Percentiles rank a stretch among this genome's conserved stretches.
These are phyloP conservation scores for Nannobrachium achirus DNA, from an alignment of 2,113 vertebrate genomes.

Conservation along the genomic window DNA sequence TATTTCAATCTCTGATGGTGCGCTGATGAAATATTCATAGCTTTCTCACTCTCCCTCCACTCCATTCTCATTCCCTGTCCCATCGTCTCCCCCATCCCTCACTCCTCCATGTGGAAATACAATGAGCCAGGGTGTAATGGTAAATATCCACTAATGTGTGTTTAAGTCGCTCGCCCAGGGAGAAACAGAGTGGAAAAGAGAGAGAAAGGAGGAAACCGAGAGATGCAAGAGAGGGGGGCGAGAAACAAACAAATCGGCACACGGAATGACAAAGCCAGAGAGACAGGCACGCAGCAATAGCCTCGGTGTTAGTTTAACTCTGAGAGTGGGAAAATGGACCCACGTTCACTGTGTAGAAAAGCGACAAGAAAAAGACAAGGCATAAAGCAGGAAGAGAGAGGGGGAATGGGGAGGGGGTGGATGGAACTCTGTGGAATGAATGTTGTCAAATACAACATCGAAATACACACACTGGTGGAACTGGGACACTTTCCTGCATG, in stretches of 20 bases:
- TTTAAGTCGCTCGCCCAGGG: neutral
- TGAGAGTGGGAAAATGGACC: too few species aligned
- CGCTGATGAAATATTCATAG: slow-evolving; percentile 57
- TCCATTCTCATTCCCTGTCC: neutral
- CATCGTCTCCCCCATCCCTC: slow-evolving; percentile 1
- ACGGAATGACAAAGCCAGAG: too few species aligned
- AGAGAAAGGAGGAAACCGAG: fast-evolving
- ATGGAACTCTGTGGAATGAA: too few species aligned
- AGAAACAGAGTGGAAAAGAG: neutral
- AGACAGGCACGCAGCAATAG: too few species aligned
- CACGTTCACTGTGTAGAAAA: too few species aligned
- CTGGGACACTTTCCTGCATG: slow-evolving; percentile 24
- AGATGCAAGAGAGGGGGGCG: neutral
- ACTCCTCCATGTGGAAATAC: neutral
- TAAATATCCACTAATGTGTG: slow-evolving; percentile 8
- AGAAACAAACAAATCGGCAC: too few species aligned
- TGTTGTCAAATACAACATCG: neutral
- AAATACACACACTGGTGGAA: neutral
- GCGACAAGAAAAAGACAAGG: too few species aligned
- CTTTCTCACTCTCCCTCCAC: slow-evolving; percentile 8
- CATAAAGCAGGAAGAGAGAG: too few species aligned
- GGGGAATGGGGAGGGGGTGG: too few species aligned
- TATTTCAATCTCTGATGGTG: slow-evolving; percentile 47
- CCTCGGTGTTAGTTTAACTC: too few species aligned
- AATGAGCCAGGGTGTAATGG: slow-evolving; percentile 9